Percentiles rank a stretch among this genome's conserved stretches.
These are phyloP conservation scores for Sylvia atricapilla DNA, from an alignment of 2,113 vertebrate genomes.

Conservation along the genomic window DNA sequence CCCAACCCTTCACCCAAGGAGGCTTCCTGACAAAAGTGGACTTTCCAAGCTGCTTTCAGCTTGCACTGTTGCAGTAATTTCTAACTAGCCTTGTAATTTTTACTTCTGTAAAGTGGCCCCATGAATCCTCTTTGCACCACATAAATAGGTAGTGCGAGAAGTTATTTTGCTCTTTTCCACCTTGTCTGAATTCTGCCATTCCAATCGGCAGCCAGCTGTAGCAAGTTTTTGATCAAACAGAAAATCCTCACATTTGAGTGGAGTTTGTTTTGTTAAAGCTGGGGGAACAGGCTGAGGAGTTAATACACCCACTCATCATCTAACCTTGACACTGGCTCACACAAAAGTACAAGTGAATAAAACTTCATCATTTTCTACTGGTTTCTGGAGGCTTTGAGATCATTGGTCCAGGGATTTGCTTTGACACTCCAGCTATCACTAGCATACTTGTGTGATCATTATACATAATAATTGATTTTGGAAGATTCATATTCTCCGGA, in stretches of 20 bases:
- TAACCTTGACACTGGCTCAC: conserved; percentile 35
- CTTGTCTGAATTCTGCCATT: neutral
- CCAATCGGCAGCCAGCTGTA: neutral
- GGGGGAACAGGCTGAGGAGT: conserved; percentile 20
- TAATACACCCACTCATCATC: conserved; percentile 34
- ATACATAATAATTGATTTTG: conserved; percentile 64
- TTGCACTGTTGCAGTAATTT: neutral
- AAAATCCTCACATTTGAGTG: conserved; percentile 18
- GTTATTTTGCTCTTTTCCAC: neutral
- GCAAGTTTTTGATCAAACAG: conserved; percentile 11
- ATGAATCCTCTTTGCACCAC: neutral
- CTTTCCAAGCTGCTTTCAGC: neutral
- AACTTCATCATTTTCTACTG: conserved; percentile 15
- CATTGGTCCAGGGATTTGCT: conserved; percentile 32
- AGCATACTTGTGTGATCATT: conserved; percentile 62
- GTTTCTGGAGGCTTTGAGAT: conserved; percentile 30
- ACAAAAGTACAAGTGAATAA: conserved; percentile 14
- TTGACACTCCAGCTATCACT: neutral
- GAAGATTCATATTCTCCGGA: conserved; percentile 63
- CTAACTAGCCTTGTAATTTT: neutral
- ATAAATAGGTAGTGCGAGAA: neutral
- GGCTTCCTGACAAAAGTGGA: neutral
- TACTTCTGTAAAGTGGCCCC: neutral
- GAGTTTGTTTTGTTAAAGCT: conserved; percentile 21
- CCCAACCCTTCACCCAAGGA: neutral